Percentiles rank a stretch among this genome's conserved stretches.
phyloP scores from a whole-genome alignment of 2,888 invertebrate species.

The Zaprionus obscuricornis region DNA sequence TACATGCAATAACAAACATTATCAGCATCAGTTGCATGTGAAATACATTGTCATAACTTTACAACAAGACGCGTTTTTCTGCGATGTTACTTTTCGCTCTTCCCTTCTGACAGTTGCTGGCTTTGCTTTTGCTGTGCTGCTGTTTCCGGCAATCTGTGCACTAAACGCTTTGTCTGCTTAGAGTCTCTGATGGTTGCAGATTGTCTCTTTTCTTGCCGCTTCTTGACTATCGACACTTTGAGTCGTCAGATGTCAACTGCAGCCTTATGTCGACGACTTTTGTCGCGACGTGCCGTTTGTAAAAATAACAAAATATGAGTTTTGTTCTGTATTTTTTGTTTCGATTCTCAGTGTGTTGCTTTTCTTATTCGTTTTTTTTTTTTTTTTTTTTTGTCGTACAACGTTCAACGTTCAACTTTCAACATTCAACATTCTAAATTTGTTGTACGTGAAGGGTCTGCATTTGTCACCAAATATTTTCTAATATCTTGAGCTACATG shows the following conservation, averaged over 20 bases:
- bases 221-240: slow-evolving; percentile 42
- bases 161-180: slow-evolving; percentile 65
- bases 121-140: slow-evolving; percentile 48
- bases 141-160: slow-evolving; percentile 68
- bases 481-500: slow-evolving; percentile 72
- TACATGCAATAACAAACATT: slow-evolving; percentile 13
- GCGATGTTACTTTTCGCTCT: not conserved
- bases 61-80: slow-evolving; percentile 7
- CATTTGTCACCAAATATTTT: slow-evolving; percentile 63
- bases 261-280: slow-evolving; percentile 32
- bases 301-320: slow-evolving; percentile 54
- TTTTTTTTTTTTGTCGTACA: no score
- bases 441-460: slow-evolving; percentile 46
- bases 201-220: not conserved
- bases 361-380: no score
- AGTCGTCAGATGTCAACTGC: slow-evolving; percentile 75
- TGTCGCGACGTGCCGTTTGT: slow-evolving; percentile 45
- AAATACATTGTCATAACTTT: slow-evolving; percentile 41
- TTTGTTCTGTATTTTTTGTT: slow-evolving; percentile 45
- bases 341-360: slow-evolving; percentile 2
- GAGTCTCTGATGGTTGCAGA: slow-evolving; percentile 4
- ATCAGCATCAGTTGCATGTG: slow-evolving; percentile 32
- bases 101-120: slow-evolving; percentile 40
- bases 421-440: slow-evolving; percentile 56
- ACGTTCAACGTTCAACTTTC: not conserved